phyloP scores from a whole-genome alignment of 2,797 vertebrate species.

The Tadarida brasiliensis region DNA sequence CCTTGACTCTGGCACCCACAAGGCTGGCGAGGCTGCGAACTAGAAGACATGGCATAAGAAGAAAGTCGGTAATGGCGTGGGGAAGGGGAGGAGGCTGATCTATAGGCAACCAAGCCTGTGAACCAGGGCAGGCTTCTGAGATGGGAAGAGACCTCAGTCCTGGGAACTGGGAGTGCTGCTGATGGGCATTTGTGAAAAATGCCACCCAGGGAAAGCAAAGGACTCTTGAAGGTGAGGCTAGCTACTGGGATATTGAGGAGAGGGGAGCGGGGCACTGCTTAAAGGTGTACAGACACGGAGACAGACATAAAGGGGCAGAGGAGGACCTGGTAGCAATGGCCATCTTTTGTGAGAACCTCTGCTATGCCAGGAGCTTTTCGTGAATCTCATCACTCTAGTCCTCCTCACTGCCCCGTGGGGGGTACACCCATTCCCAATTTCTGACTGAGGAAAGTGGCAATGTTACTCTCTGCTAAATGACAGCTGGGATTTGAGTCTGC shows the following conservation, averaged over 20 bases:
- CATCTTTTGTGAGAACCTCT: background rate
- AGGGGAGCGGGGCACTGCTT: background rate
- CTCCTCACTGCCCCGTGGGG: background rate
- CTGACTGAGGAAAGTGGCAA: background rate
- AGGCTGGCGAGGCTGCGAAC: background rate
- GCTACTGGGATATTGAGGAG: background rate
- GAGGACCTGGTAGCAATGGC: fast-evolving
- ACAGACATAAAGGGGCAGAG: background rate
- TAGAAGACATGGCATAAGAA: background rate
- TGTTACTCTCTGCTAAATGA: background rate
- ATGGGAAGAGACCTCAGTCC: background rate
- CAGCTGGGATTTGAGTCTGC: background rate
- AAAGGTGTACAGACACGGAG: background rate
- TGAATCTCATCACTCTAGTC: fast-evolving
- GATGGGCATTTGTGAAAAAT: background rate
- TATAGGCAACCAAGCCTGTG: background rate
- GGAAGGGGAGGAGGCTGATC: background rate
- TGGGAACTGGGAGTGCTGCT: background rate
- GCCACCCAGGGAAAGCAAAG: background rate
- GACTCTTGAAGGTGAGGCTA: background rate
- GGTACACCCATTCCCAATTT: background rate
- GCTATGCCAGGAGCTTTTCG: background rate
- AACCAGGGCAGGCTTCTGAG: background rate
- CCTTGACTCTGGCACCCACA: background rate
- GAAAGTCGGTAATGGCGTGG: background rate